phyloP scores from a whole-genome alignment of 2,888 invertebrate species.

The Temnothorax ravouxi region DNA sequence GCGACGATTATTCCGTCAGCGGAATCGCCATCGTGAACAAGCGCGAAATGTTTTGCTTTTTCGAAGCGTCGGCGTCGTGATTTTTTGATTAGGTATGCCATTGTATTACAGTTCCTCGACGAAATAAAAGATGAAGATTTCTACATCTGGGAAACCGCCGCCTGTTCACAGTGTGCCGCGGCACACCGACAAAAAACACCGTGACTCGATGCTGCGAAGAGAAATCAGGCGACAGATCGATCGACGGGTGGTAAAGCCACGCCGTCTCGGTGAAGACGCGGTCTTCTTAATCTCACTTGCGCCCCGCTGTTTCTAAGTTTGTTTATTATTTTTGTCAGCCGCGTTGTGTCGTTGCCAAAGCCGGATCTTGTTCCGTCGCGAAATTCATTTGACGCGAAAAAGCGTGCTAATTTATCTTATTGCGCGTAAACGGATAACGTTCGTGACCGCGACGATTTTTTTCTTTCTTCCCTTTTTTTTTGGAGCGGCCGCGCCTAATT shows the following conservation, averaged over 20 bases:
- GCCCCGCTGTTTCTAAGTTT: slow-evolving; percentile 30
- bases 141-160: slow-evolving; percentile 69
- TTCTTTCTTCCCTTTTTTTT: background rate
- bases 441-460: slow-evolving; percentile 29
- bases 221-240: slow-evolving; percentile 76
- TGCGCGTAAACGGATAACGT: slow-evolving; percentile 36
- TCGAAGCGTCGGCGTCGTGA: background rate
- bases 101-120: background rate
- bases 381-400: slow-evolving; percentile 38
- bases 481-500: slow-evolving; percentile 32
- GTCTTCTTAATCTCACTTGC: slow-evolving; percentile 58
- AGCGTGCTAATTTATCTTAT: slow-evolving; percentile 36
- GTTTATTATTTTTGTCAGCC: slow-evolving; percentile 23
- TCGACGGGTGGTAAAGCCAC: slow-evolving; percentile 53
- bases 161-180: slow-evolving; percentile 69
- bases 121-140: slow-evolving; percentile 63
- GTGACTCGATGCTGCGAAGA: slow-evolving; percentile 75
- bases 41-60: slow-evolving; percentile 30
- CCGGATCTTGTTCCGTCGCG: background rate
- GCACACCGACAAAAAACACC: slow-evolving; percentile 66
- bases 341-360: background rate
- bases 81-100: background rate
- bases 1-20: slow-evolving; percentile 10
- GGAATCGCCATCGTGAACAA: slow-evolving; percentile 1
- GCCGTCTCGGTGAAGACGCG: slow-evolving; percentile 27